Evolutionary conservation across 2,888 invertebrate genomes (phyloP).

Genomic region (Chloromyia formosa): DNA sequence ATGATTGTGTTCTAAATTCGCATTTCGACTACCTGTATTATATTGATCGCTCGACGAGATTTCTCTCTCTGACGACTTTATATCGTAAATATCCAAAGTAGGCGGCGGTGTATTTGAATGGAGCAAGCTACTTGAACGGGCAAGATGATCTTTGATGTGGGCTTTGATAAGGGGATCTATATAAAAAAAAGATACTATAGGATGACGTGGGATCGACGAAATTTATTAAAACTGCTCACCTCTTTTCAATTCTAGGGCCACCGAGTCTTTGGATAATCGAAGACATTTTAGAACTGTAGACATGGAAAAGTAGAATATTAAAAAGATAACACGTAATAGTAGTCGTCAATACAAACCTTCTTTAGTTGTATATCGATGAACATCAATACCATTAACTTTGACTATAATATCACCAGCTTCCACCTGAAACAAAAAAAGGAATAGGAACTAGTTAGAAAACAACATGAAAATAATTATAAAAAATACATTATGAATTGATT

Average conservation of each 20-base stretch:
- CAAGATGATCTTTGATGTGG: constrained; percentile 76
- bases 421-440: constrained; percentile 70
- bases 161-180: constrained; percentile 89
- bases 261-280: constrained; percentile 88
- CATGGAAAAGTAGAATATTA: too few species aligned
- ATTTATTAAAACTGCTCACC: constrained; percentile 68
- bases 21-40: constrained; percentile 3
- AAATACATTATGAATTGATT: too few species aligned
- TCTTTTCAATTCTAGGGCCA: constrained; percentile 89
- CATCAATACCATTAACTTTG: constrained; percentile 93
- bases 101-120: constrained; percentile 67
- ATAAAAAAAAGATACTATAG: too few species aligned
- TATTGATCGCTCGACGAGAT: constrained; percentile 50
- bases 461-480: too few species aligned
- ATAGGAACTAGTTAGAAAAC: too few species aligned
- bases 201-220: too few species aligned
- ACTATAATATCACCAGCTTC: constrained; percentile 94
- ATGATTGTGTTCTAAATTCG: constrained; percentile 48
- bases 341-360: constrained; percentile 72
- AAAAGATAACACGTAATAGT: too few species aligned
- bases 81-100: constrained; percentile 65
- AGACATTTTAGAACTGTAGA: constrained; percentile 90
- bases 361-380: constrained; percentile 90
- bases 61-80: constrained; percentile 49
- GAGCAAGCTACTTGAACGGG: constrained; percentile 67